phyloP scores from a whole-genome alignment of 1,140 invertebrate genomes.

The Orius laevigatus region DNA sequence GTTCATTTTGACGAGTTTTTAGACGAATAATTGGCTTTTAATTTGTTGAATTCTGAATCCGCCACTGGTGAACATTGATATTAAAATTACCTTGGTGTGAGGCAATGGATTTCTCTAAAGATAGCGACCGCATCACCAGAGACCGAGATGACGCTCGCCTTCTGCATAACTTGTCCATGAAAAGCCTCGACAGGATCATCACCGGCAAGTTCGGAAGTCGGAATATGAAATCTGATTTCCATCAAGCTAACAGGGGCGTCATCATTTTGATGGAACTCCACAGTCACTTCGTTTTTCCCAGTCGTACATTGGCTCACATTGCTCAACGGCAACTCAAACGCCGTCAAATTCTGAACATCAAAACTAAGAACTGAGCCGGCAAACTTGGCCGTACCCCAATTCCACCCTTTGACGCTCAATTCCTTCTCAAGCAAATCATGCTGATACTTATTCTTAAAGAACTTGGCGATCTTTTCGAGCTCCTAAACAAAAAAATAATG shows the following conservation, averaged over 20 bases:
- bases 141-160: slow-evolving; percentile 93
- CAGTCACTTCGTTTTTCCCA: slow-evolving; percentile 96
- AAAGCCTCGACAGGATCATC: slow-evolving; percentile 92
- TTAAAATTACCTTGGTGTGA: slow-evolving; percentile 89
- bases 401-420: slow-evolving; percentile 93
- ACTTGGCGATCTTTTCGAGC: slow-evolving; percentile 70
- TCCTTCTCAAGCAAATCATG: slow-evolving; percentile 82
- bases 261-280: slow-evolving; percentile 99
- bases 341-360: slow-evolving; percentile 72
- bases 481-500: slow-evolving; percentile 34
- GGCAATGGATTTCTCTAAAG: slow-evolving; percentile 91
- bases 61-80: too few species aligned
- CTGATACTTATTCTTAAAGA: slow-evolving; percentile 68
- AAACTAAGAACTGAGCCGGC: slow-evolving; percentile 82
- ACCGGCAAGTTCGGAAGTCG: slow-evolving; percentile 61
- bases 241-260: slow-evolving; percentile 91
- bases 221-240: slow-evolving; percentile 97
- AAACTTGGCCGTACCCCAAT: slow-evolving; percentile 95
- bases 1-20: too few species aligned
- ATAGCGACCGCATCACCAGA: slow-evolving; percentile 95
- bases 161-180: slow-evolving; percentile 87
- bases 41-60: too few species aligned
- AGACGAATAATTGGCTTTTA: too few species aligned
- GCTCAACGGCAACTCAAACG: slow-evolving; percentile 91
- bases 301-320: slow-evolving; percentile 93